Percentiles rank a stretch among this genome's conserved stretches.
Evolutionary conservation across 2,113 vertebrate species (phyloP).

Genomic region (Chlorodrepanis virens): DNA sequence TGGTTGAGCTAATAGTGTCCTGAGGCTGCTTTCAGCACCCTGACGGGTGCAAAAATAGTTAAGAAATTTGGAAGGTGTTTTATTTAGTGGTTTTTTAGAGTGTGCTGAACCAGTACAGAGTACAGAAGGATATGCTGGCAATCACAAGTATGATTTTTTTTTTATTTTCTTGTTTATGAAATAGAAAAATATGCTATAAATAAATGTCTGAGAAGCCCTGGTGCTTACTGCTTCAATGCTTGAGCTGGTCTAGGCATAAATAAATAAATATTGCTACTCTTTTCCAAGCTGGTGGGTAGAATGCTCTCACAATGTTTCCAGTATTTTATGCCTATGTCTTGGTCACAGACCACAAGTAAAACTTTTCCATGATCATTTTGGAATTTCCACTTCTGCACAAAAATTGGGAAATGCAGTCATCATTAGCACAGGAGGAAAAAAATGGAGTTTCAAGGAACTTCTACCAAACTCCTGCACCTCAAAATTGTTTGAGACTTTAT

Average conservation of each 20-base stretch:
- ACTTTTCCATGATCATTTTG: constrained; percentile 23
- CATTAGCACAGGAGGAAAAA: not conserved
- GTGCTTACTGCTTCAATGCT: not conserved
- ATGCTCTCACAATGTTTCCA: constrained; percentile 11
- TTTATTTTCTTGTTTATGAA: not conserved
- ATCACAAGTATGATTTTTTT: not conserved
- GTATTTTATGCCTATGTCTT: not conserved
- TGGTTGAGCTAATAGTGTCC: not conserved
- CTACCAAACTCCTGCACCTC: not conserved
- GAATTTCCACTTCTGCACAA: constrained; percentile 25
- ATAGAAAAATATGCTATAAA: not conserved
- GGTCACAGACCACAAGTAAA: constrained; percentile 41
- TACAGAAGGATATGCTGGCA: not conserved
- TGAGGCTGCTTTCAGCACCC: not conserved
- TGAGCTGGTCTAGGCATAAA: not conserved
- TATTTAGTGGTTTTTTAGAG: not conserved
- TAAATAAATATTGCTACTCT: constrained; percentile 1
- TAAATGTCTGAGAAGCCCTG: not conserved
- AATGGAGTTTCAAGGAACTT: not conserved
- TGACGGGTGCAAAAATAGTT: not conserved
- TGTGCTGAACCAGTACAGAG: not conserved
- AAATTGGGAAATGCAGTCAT: not conserved
- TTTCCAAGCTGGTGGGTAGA: not conserved
- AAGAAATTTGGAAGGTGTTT: not conserved
- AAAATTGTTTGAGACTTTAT: not conserved